Conservation (phyloP, 2,113 vertebrate species). For the cat (Felis catus) region DNA sequence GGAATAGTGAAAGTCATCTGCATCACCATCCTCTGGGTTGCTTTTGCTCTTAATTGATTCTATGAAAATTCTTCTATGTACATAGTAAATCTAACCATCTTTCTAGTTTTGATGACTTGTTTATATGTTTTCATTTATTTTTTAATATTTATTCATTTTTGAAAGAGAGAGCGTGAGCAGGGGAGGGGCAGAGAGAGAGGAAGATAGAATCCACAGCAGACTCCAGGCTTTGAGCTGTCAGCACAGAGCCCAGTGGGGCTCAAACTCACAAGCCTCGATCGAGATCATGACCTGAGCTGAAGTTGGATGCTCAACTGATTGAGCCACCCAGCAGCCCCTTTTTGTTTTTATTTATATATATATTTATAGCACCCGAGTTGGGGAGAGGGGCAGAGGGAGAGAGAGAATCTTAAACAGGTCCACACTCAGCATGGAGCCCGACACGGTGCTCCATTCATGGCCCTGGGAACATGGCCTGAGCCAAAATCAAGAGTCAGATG, state of each 20-base stretch:
- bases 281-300: no score
- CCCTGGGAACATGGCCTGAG: not conserved
- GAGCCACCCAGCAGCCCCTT: no score
- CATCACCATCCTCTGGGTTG: not conserved
- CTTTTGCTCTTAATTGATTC: not conserved
- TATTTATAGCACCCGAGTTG: no score
- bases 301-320: no score
- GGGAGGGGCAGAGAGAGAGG: not conserved
- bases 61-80: not conserved
- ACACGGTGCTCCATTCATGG: not conserved
- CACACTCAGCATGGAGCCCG: not conserved
- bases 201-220: not conserved
- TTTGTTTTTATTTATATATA: no score
- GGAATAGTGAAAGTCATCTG: not conserved
- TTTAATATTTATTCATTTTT: no score
- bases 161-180: not conserved
- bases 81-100: not conserved
- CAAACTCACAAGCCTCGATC: no score
- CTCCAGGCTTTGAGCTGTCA: not conserved
- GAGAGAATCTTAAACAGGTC: not conserved
- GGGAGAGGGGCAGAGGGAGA: not conserved
- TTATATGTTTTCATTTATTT: not conserved
- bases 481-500: not conserved
- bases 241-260: no score
- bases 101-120: not conserved